Conservation (phyloP, 2,888 invertebrate genomes). For the Micoletzkya japonica region DNA sequence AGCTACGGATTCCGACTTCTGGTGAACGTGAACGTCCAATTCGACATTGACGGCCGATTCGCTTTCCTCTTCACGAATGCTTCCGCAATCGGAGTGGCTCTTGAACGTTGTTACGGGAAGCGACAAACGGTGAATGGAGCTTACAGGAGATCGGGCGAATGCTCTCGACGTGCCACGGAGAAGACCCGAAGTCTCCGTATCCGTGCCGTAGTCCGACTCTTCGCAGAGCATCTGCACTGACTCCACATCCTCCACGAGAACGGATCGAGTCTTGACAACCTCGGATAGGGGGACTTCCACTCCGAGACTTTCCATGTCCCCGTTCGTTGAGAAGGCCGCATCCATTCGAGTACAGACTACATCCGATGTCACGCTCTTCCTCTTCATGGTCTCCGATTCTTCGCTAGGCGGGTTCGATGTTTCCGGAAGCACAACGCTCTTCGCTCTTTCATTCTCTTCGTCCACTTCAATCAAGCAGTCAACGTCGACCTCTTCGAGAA, state of each 20-base stretch:
- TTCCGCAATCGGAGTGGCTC: slow-evolving; percentile 19
- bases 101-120: slow-evolving; percentile 9
- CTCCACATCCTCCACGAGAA: slow-evolving; percentile 43
- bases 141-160: slow-evolving; percentile 20
- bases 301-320: slow-evolving; percentile 15
- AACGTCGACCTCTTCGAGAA: slow-evolving; percentile 8
- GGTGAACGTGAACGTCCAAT: slow-evolving; percentile 40
- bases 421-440: neutral
- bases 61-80: slow-evolving; percentile 26
- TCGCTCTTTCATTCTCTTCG: slow-evolving; percentile 11
- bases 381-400: neutral
- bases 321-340: neutral
- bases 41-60: slow-evolving; percentile 33
- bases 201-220: slow-evolving; percentile 53
- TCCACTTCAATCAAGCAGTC: slow-evolving; percentile 25
- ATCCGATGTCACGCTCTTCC: neutral
- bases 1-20: slow-evolving; percentile 25
- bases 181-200: slow-evolving; percentile 49
- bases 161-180: slow-evolving; percentile 38
- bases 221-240: slow-evolving; percentile 60
- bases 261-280: slow-evolving; percentile 16
- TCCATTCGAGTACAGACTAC: neutral
- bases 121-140: slow-evolving; percentile 1
- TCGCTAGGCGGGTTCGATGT: neutral
- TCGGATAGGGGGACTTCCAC: slow-evolving; percentile 31